Evolutionary conservation across 1,140 invertebrate species (phyloP).

Genomic region (Lethrus apterus): DNA sequence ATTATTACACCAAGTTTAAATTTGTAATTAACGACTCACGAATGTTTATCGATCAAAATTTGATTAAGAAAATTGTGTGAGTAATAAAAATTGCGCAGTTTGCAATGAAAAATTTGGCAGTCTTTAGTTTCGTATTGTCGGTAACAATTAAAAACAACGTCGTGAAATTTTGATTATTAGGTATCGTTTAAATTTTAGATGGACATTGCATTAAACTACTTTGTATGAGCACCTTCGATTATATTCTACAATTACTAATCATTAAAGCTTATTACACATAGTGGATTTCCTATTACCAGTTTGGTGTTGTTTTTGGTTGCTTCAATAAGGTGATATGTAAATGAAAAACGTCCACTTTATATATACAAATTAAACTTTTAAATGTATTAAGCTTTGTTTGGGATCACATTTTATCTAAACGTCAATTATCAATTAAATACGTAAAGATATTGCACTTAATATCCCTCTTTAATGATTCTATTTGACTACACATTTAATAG

Average conservation of each 20-base stretch:
- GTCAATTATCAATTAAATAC: neutral
- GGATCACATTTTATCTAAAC: conserved; percentile 16
- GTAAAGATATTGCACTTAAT: no score
- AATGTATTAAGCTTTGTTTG: no score
- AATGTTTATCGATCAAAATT: no score
- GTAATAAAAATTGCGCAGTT: neutral
- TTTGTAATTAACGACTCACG: neutral
- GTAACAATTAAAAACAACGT: conserved; percentile 11
- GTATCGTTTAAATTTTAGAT: neutral
- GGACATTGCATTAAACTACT: neutral
- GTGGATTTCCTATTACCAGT: neutral
- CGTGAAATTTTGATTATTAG: neutral
- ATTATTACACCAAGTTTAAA: no score
- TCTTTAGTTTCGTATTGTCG: conserved; percentile 33
- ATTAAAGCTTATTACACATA: neutral
- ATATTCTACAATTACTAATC: neutral
- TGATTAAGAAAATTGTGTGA: neutral
- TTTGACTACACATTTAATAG: no score
- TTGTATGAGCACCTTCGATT: neutral
- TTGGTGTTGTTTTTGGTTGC: conserved; percentile 24
- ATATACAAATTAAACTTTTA: no score
- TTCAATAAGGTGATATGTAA: no score
- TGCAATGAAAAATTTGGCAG: conserved; percentile 19
- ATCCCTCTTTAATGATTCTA: no score
- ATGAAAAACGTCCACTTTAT: no score